A percentile compares a stretch with the other conserved stretches of the same genome.
These are phyloP conservation scores for Stegostoma tigrinum DNA, from an alignment of 2,113 vertebrate species.

Conservation along the genomic window DNA sequence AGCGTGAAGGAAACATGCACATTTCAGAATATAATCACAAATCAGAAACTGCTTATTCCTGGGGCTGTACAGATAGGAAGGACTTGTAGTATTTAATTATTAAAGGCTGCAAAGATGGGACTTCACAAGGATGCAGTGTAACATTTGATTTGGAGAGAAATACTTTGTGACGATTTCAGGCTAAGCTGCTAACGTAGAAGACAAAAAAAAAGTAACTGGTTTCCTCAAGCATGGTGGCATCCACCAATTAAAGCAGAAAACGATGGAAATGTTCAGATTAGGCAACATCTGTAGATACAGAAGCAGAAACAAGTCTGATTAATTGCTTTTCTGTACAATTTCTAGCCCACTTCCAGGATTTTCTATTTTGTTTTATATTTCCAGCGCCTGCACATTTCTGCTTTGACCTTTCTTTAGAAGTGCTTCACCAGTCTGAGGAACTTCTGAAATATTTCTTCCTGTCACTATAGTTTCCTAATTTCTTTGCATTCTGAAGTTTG, in stretches of 20 bases:
- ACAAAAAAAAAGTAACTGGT: neutral
- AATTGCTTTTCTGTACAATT: too few relatives aligned
- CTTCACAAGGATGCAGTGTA: neutral
- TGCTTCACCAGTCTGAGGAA: neutral
- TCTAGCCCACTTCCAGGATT: too few relatives aligned
- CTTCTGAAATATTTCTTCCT: neutral
- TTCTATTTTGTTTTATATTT: too few relatives aligned
- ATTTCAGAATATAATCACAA: neutral
- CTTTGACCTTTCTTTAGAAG: neutral
- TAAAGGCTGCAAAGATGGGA: neutral
- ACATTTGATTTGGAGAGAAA: neutral
- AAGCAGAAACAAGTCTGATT: too few relatives aligned
- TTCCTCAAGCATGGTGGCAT: neutral
- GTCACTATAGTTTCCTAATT: neutral
- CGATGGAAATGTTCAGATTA: too few relatives aligned
- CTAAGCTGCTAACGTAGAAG: neutral
- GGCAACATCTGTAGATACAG: too few relatives aligned
- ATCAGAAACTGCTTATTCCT: neutral
- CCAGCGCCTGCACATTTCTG: neutral
- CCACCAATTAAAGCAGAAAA: too few relatives aligned
- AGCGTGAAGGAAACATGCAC: neutral
- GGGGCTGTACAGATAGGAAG: neutral
- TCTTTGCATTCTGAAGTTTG: neutral
- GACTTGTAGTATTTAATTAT: neutral
- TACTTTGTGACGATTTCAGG: neutral